Percentiles rank a stretch among this genome's conserved stretches.
These are phyloP conservation scores for Phainopepla nitens DNA, from an alignment of 2,113 vertebrate species.

Conservation along the genomic window DNA sequence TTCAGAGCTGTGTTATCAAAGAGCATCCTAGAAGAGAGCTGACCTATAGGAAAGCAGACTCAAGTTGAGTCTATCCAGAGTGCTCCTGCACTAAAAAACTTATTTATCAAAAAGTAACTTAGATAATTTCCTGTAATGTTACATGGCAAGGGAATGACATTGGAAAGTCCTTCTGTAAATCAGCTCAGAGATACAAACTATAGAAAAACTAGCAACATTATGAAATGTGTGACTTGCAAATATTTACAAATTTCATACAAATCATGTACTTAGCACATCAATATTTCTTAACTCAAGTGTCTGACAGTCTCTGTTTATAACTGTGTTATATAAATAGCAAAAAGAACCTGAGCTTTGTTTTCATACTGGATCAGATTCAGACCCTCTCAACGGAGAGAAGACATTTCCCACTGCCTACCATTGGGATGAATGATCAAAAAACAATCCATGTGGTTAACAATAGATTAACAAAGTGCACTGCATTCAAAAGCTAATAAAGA, in stretches of 20 bases:
- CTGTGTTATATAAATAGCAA: not conserved
- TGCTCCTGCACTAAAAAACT: not conserved
- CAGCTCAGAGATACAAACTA: not conserved
- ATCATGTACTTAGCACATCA: not conserved
- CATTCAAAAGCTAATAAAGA: constrained; percentile 32
- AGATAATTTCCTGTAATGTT: not conserved
- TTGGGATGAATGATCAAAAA: constrained; percentile 8
- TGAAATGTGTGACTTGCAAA: not conserved
- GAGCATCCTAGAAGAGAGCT: not conserved
- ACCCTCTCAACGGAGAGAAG: not conserved
- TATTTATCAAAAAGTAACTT: not conserved
- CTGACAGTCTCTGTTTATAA: not conserved
- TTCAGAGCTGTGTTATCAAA: not conserved
- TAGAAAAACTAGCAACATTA: not conserved
- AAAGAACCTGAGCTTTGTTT: constrained; percentile 11
- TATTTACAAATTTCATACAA: not conserved
- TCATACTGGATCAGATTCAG: not conserved
- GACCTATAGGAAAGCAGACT: not conserved
- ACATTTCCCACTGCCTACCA: not conserved
- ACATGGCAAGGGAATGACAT: not conserved
- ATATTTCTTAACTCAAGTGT: not conserved
- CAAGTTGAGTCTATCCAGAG: not conserved
- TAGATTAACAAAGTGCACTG: constrained; percentile 15
- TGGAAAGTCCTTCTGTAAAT: not conserved
- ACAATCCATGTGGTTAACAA: constrained; percentile 32